A percentile compares a stretch with the other conserved stretches of the same genome.
Evolutionary conservation across 1,140 invertebrate genomes (phyloP).

Genomic region (Harpegnathos saltator): DNA sequence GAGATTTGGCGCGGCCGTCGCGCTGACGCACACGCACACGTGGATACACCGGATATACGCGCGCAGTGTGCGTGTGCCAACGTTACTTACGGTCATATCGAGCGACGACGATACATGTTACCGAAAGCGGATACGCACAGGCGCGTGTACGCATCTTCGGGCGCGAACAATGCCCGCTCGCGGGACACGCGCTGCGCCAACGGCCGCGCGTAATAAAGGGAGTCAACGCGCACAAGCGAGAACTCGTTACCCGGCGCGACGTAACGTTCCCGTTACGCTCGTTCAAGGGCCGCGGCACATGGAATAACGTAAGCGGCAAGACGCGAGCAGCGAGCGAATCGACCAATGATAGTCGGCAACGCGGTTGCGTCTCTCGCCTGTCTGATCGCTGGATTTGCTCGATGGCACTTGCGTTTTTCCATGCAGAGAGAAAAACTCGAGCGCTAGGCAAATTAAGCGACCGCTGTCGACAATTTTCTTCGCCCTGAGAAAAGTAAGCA

Average conservation of each 20-base stretch:
- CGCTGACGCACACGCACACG: not conserved
- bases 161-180: constrained; percentile 16
- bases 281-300: too few relatives aligned
- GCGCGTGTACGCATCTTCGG: constrained; percentile 65
- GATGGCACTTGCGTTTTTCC: too few relatives aligned
- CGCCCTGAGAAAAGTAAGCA: too few relatives aligned
- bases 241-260: not conserved
- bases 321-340: too few relatives aligned
- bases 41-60: not conserved
- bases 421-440: too few relatives aligned
- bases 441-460: too few relatives aligned
- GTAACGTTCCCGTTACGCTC: too few relatives aligned
- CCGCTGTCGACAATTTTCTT: too few relatives aligned
- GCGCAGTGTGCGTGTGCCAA: constrained; percentile 59
- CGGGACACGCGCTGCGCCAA: not conserved
- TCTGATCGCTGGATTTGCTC: too few relatives aligned
- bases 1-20: constrained; percentile 6
- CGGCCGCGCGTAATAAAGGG: constrained; percentile 38
- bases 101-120: constrained; percentile 62
- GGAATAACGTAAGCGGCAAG: too few relatives aligned
- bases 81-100: constrained; percentile 55
- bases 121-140: constrained; percentile 65
- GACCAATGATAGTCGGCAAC: too few relatives aligned
- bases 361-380: too few relatives aligned
- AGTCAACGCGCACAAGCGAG: constrained; percentile 23